A percentile compares a stretch with the other conserved stretches of the same genome.
Conservation (phyloP, 2,888 invertebrate genomes). For the Lobophora halterata region DNA sequence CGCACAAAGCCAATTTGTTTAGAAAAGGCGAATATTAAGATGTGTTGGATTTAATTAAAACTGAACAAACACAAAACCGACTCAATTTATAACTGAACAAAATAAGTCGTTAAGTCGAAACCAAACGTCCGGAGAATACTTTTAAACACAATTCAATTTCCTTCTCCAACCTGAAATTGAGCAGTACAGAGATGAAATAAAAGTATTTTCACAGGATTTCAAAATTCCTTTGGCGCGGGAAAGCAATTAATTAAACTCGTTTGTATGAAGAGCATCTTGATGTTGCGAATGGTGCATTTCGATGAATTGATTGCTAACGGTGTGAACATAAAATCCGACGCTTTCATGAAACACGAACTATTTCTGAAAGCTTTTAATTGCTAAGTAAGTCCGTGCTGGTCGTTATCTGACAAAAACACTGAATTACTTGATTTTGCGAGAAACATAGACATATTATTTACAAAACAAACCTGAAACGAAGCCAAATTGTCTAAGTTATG, state of each 20-base stretch:
- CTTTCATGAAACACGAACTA: too few species aligned
- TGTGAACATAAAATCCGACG: conserved; percentile 26
- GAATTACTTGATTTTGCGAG: too few species aligned
- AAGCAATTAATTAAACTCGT: conserved; percentile 55
- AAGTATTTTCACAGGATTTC: conserved; percentile 37
- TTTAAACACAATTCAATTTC: conserved; percentile 40
- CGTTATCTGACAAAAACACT: too few species aligned
- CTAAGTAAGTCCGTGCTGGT: too few species aligned
- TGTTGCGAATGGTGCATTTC: conserved; percentile 33
- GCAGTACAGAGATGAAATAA: conserved; percentile 34
- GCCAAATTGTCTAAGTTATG: too few species aligned
- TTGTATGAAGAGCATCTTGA: conserved; percentile 45
- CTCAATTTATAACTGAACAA: conserved; percentile 4
- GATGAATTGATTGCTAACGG: conserved; percentile 34
- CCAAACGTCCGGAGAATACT: conserved; percentile 19
- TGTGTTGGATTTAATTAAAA: too few species aligned
- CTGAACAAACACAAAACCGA: too few species aligned
- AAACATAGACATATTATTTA: too few species aligned
- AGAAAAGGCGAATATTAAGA: too few species aligned
- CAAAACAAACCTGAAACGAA: too few species aligned
- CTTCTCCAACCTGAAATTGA: conserved; percentile 33
- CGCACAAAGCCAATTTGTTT: too few species aligned
- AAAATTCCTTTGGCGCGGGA: conserved; percentile 38
- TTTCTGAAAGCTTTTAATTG: conserved; percentile 11
- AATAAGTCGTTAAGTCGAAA: conserved; percentile 3